These are phyloP conservation scores for Selenia dentaria DNA, from an alignment of 2,888 invertebrate genomes.

Conservation along the genomic window DNA sequence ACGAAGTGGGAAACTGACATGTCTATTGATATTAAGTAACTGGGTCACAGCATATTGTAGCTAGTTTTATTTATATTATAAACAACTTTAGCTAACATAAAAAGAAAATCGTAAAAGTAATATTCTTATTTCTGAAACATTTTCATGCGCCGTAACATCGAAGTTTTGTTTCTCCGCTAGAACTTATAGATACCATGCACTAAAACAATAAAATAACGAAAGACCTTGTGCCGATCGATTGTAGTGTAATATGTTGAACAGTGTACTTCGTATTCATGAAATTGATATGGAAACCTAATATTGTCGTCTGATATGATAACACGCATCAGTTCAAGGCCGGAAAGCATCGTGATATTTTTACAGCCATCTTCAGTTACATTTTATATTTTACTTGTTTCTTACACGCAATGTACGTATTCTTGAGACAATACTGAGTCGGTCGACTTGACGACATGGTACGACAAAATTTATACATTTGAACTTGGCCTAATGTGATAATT, in stretches of 20 bases:
- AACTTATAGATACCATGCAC: constrained; percentile 19
- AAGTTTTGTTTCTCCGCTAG: not conserved
- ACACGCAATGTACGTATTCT: constrained; percentile 18
- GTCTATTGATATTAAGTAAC: too few relatives aligned
- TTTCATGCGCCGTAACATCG: too few relatives aligned
- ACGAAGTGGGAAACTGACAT: too few relatives aligned
- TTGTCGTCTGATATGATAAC: constrained; percentile 46
- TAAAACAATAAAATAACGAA: constrained; percentile 28
- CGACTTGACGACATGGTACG: constrained; percentile 4
- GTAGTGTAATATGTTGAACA: constrained; percentile 24
- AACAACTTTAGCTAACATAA: too few relatives aligned
- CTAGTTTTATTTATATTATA: too few relatives aligned
- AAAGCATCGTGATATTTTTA: constrained; percentile 29
- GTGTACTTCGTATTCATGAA: constrained; percentile 35
- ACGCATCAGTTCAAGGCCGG: constrained; percentile 48
- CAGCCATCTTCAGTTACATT: constrained; percentile 17
- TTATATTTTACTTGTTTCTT: constrained; percentile 21
- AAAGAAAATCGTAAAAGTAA: too few relatives aligned
- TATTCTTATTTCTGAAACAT: too few relatives aligned
- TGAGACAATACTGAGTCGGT: constrained; percentile 4
- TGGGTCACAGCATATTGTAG: too few relatives aligned
- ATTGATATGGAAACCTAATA: constrained; percentile 35
- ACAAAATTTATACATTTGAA: constrained; percentile 7
- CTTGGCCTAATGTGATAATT: constrained; percentile 14
- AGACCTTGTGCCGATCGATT: constrained; percentile 36